These are phyloP conservation scores for Apantesis nais DNA, from an alignment of 2,888 invertebrate species.

Conservation along the genomic window DNA sequence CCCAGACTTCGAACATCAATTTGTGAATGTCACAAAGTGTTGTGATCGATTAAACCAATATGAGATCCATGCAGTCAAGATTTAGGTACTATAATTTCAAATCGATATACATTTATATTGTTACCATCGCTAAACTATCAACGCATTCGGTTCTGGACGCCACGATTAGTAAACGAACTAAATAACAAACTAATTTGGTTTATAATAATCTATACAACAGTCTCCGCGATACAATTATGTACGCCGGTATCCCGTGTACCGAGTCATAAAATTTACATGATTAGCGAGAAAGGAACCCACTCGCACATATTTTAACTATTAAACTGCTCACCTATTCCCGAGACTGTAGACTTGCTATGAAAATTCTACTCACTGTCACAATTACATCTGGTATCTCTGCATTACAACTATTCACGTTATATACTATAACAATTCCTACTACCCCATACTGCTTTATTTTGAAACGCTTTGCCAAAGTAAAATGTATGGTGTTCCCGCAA, in stretches of 20 bases:
- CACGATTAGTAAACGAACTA: neutral
- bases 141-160: neutral
- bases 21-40: too few species aligned
- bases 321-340: neutral
- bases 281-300: slow-evolving; percentile 24
- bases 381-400: slow-evolving; percentile 42
- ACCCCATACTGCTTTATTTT: slow-evolving; percentile 66
- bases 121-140: neutral
- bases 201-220: neutral
- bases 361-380: slow-evolving; percentile 25
- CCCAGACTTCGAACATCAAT: too few species aligned
- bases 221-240: slow-evolving; percentile 1
- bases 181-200: neutral
- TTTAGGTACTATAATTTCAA: too few species aligned
- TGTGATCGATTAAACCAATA: too few species aligned
- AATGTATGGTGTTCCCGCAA: slow-evolving; percentile 43
- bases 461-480: slow-evolving; percentile 41
- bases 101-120: neutral
- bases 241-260: slow-evolving; percentile 12
- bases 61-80: too few species aligned
- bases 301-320: slow-evolving; percentile 5
- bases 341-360: neutral
- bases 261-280: slow-evolving; percentile 39
- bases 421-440: slow-evolving; percentile 47
- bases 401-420: slow-evolving; percentile 28